These are phyloP conservation scores for Eristalis tenax DNA, from an alignment of 2,888 invertebrate species.

Conservation along the genomic window DNA sequence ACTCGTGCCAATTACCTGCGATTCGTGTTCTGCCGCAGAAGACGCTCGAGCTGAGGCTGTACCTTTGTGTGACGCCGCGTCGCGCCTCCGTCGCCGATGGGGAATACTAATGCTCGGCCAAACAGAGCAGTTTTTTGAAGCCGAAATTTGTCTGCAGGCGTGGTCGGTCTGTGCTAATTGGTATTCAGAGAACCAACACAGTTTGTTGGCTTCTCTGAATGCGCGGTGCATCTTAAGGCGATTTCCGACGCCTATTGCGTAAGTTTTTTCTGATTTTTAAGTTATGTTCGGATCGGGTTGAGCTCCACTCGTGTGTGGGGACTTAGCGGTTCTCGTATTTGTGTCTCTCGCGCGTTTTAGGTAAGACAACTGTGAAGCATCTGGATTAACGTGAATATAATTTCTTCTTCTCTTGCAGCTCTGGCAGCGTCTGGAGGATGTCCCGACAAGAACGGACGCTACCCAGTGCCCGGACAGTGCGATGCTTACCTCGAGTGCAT, in stretches of 20 bases:
- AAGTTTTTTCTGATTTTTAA: background rate
- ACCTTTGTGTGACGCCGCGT: background rate
- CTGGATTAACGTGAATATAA: constrained; percentile 65
- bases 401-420: constrained; percentile 54
- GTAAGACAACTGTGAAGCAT: constrained; percentile 57
- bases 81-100: background rate
- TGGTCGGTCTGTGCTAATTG: background rate
- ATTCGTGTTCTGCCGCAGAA: background rate
- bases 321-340: background rate
- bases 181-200: constrained; percentile 10
- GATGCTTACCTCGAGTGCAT: constrained; percentile 88
- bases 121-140: background rate
- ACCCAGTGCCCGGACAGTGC: constrained; percentile 86
- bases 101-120: constrained; percentile 13
- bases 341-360: constrained; percentile 53
- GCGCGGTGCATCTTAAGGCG: background rate
- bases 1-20: background rate
- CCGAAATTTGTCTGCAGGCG: background rate
- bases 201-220: background rate
- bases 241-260: background rate
- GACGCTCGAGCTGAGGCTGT: constrained; percentile 8
- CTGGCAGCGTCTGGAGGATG: constrained; percentile 81
- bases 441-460: constrained; percentile 87
- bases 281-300: background rate
- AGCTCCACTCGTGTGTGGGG: background rate